These are phyloP conservation scores for Scatophagus argus DNA, from an alignment of 2,113 vertebrate genomes.

Conservation along the genomic window DNA sequence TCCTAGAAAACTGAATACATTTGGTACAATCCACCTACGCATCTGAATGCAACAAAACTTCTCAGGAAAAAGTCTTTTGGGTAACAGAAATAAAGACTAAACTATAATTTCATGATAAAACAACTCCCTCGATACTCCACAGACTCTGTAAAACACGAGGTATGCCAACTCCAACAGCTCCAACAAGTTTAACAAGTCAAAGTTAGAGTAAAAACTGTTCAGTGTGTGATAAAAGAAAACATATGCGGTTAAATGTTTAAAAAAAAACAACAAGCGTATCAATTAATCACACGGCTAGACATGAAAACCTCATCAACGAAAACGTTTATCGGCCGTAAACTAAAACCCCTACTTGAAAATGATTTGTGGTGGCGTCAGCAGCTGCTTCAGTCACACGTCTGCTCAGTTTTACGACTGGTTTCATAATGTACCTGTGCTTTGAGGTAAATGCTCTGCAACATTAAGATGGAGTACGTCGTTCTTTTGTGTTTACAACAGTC, in stretches of 20 bases:
- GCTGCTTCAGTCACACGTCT: neutral
- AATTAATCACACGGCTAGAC: neutral
- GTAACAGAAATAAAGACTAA: neutral
- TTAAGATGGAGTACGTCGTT: neutral
- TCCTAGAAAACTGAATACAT: neutral
- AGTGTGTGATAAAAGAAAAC: neutral
- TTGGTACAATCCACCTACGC: neutral
- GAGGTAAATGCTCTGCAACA: conserved; percentile 11
- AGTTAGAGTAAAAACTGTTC: neutral
- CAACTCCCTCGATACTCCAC: neutral
- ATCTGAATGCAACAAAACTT: neutral
- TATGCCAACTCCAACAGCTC: neutral
- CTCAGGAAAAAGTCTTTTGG: neutral
- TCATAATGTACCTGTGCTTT: conserved; percentile 6
- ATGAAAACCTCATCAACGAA: neutral
- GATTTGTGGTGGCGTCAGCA: conserved; percentile 2
- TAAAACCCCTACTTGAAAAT: neutral
- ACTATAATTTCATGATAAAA: neutral
- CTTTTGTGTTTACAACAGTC: conserved; percentile 17
- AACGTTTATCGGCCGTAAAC: neutral
- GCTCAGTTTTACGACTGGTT: conserved; percentile 19
- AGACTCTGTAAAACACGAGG: neutral
- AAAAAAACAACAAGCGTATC: neutral
- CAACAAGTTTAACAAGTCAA: neutral
- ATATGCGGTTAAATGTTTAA: neutral